These are phyloP conservation scores for Hemibagrus wyckioides DNA, from an alignment of 2,113 vertebrate species.

Conservation along the genomic window DNA sequence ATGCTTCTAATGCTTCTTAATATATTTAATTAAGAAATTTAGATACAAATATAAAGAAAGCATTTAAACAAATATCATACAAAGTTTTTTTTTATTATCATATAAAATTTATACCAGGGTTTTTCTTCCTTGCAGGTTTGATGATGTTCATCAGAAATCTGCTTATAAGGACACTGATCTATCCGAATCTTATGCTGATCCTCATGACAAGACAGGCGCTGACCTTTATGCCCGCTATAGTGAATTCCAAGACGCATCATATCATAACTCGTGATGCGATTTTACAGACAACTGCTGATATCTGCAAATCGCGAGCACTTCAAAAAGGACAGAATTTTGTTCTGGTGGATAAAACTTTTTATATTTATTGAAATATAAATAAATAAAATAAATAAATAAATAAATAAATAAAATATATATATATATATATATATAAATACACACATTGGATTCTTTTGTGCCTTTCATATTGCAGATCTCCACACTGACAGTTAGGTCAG, in stretches of 20 bases:
- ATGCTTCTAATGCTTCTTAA: not conserved
- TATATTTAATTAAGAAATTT: not conserved
- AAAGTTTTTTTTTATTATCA: not conserved
- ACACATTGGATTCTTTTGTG: not conserved
- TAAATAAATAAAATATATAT: no score
- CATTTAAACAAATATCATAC: no score
- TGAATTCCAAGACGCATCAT: not conserved
- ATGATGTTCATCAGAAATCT: not conserved
- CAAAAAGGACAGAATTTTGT: not conserved
- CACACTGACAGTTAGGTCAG: not conserved
- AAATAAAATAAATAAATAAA: no score
- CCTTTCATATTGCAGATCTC: not conserved
- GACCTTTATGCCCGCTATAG: not conserved
- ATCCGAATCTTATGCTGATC: not conserved
- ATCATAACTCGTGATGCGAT: conserved; percentile 4
- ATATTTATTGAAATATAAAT: not conserved
- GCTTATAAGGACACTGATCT: no score
- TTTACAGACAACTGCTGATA: not conserved
- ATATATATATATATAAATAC: no score
- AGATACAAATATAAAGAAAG: no score
- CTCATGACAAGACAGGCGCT: not conserved
- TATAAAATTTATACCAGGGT: not conserved
- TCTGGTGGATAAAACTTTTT: not conserved
- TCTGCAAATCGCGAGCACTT: conserved; percentile 10
- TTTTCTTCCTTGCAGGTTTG: not conserved